These are phyloP conservation scores for Chionis minor DNA, from an alignment of 2,113 vertebrate species.

Conservation along the genomic window DNA sequence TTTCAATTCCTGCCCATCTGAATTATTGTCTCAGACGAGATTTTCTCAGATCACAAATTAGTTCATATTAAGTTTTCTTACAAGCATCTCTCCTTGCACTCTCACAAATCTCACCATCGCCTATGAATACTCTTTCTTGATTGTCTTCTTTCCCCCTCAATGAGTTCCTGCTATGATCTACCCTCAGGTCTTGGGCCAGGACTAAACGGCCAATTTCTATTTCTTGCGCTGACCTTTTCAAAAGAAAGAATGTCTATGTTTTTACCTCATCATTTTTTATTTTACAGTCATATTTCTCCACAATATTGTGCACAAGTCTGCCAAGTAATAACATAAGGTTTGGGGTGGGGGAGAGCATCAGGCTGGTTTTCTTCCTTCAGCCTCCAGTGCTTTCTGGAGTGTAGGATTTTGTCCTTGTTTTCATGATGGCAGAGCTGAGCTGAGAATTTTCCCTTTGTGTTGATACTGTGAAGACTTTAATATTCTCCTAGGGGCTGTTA, in stretches of 20 bases:
- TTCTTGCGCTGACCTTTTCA: constrained; percentile 10
- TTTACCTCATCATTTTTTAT: neutral
- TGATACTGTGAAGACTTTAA: neutral
- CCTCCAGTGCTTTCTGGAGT: neutral
- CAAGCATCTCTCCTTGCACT: neutral
- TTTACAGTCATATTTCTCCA: neutral
- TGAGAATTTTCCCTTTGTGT: neutral
- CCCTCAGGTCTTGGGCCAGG: neutral
- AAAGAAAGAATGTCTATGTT: neutral
- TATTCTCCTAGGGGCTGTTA: neutral
- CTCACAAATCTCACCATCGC: neutral
- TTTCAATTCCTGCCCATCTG: constrained; percentile 44
- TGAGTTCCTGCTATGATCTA: neutral
- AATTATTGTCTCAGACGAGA: constrained; percentile 42
- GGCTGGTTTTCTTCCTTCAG: neutral
- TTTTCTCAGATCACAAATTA: constrained; percentile 36
- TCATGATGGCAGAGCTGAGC: neutral
- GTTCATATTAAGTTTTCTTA: constrained; percentile 19
- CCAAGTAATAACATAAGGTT: neutral
- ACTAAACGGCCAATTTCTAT: neutral
- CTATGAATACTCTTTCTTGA: neutral
- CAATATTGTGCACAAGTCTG: neutral
- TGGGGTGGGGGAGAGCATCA: neutral
- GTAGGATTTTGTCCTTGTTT: neutral
- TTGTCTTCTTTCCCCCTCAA: neutral